Conservation (phyloP, 2,888 invertebrate genomes). For the Parasteatoda lunata region DNA sequence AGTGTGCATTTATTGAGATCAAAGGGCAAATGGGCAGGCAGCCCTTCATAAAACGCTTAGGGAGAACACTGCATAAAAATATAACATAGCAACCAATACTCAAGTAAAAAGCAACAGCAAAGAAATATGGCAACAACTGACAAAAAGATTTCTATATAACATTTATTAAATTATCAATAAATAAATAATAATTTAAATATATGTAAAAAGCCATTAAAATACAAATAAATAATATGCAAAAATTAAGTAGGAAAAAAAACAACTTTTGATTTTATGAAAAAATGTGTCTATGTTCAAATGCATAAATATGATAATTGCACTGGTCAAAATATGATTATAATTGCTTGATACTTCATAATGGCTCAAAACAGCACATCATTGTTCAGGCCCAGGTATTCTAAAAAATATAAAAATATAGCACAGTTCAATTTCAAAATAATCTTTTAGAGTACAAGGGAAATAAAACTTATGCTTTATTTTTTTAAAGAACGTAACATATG, state of each 20-base stretch:
- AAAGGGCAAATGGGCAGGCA: no score
- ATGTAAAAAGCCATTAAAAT: slow-evolving; percentile 58
- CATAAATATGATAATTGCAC: slow-evolving; percentile 16
- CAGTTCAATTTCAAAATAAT: no score
- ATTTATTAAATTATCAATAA: slow-evolving; percentile 64
- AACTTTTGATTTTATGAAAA: slow-evolving; percentile 4
- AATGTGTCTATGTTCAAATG: slow-evolving; percentile 43
- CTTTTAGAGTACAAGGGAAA: no score
- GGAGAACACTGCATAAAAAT: no score
- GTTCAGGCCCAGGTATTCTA: slow-evolving; percentile 45
- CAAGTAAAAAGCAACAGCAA: no score
- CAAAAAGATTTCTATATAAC: not conserved
- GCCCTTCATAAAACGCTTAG: no score
- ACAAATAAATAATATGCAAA: slow-evolving; percentile 58
- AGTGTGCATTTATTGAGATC: no score
- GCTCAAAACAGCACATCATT: not conserved
- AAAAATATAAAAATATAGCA: not conserved
- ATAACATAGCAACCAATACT: no score
- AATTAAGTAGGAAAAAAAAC: slow-evolving; percentile 56
- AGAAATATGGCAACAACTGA: no score
- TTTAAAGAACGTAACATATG: no score
- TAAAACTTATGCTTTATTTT: no score
- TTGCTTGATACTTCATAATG: no score
- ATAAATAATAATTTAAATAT: slow-evolving; percentile 65
- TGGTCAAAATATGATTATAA: not conserved